phyloP scores from a whole-genome alignment of 2,888 invertebrate species.

The Synergus japonicus region DNA sequence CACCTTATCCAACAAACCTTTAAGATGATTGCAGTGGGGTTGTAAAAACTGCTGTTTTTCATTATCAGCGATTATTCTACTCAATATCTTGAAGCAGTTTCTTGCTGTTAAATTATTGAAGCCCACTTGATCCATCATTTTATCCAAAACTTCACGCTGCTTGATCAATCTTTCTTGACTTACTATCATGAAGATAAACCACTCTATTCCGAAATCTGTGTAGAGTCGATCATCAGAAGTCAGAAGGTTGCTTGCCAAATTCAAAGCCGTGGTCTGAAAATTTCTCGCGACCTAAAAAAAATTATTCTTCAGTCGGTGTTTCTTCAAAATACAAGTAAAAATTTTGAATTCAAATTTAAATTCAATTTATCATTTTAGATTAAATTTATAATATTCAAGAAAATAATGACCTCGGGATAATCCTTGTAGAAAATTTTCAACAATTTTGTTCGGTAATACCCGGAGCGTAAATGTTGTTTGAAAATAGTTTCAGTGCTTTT shows the following conservation, averaged over 20 bases:
- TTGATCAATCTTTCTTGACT: slow-evolving; percentile 63
- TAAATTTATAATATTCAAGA: background rate
- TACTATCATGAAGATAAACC: slow-evolving; percentile 70
- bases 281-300: slow-evolving; percentile 63
- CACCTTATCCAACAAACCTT: slow-evolving; percentile 86
- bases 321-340: background rate
- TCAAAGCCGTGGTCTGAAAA: slow-evolving; percentile 66
- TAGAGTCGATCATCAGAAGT: slow-evolving; percentile 67
- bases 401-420: slow-evolving; percentile 65
- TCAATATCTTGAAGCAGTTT: slow-evolving; percentile 67
- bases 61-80: slow-evolving; percentile 65
- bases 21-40: slow-evolving; percentile 81
- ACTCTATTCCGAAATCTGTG: slow-evolving; percentile 70
- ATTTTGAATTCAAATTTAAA: background rate
- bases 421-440: slow-evolving; percentile 77
- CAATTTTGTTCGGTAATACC: slow-evolving; percentile 80
- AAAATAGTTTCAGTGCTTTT: slow-evolving; percentile 82
- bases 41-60: slow-evolving; percentile 75
- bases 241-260: slow-evolving; percentile 67
- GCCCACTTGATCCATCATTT: slow-evolving; percentile 69
- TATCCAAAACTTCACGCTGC: slow-evolving; percentile 71
- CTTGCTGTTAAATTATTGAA: slow-evolving; percentile 69
- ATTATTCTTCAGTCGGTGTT: background rate
- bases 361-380: background rate
- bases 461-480: slow-evolving; percentile 82